Evolutionary conservation across 2,888 invertebrate species (phyloP).

Genomic region (Netelia inedita): DNA sequence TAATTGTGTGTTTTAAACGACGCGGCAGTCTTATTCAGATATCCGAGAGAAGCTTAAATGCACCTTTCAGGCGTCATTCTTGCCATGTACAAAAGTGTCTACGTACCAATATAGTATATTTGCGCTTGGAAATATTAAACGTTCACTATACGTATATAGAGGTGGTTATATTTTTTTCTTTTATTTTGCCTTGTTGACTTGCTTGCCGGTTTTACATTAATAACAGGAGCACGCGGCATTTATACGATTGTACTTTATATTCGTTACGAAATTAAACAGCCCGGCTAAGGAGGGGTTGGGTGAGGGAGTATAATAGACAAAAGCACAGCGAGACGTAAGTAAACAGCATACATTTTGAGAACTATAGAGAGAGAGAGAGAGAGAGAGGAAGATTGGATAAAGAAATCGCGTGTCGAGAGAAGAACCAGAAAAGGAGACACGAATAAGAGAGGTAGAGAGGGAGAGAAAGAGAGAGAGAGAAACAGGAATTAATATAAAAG

Average conservation of each 20-base stretch:
- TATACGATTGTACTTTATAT: constrained; percentile 3
- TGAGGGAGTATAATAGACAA: constrained; percentile 13
- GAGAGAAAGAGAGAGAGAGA: constrained; percentile 11
- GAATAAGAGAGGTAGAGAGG: constrained; percentile 5
- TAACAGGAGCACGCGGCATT: background rate
- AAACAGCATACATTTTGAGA: constrained; percentile 31
- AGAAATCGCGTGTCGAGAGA: constrained; percentile 22
- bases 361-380: constrained; percentile 25
- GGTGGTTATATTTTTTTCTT: background rate
- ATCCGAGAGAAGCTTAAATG: background rate
- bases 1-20: constrained; percentile 41
- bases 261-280: constrained; percentile 51
- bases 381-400: constrained; percentile 21
- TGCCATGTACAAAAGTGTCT: background rate
- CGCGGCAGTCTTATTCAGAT: constrained; percentile 1
- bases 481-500: background rate
- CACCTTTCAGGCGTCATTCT: background rate
- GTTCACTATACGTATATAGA: background rate
- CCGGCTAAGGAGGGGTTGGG: background rate
- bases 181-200: constrained; percentile 1
- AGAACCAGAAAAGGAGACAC: constrained; percentile 32
- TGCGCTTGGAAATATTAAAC: background rate
- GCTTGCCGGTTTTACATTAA: background rate
- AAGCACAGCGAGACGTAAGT: constrained; percentile 23
- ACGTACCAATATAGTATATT: background rate